Percentiles rank a stretch among this genome's conserved stretches.
Conservation (phyloP, 2,888 invertebrate genomes). For the Sphecodes monilicornis region DNA sequence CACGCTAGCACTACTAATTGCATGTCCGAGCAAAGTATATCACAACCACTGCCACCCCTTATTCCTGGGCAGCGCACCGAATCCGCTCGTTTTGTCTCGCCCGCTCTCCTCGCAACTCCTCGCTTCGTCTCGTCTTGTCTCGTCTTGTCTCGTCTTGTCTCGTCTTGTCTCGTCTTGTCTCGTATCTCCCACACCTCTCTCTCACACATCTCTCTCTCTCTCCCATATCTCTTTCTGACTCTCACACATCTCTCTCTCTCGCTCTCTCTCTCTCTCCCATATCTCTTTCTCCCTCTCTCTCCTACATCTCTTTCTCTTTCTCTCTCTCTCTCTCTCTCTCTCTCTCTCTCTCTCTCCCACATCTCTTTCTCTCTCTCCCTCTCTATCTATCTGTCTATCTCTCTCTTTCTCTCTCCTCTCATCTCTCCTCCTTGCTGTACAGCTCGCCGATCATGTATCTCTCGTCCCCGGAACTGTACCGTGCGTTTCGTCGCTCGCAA, state of each 20-base stretch:
- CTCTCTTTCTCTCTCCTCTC: not conserved
- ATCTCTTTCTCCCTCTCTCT: too few species aligned
- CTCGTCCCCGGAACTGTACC: not conserved
- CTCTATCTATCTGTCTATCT: too few species aligned
- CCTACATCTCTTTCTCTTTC: too few species aligned
- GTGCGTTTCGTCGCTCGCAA: slow-evolving; percentile 1
- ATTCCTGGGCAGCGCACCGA: slow-evolving; percentile 61
- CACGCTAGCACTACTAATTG: slow-evolving; percentile 81
- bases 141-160: slow-evolving; percentile 52
- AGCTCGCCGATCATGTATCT: not conserved
- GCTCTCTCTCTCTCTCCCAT: not conserved
- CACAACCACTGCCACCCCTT: slow-evolving; percentile 73
- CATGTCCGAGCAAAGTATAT: slow-evolving; percentile 81
- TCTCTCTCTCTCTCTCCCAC: not conserved
- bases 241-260: not conserved
- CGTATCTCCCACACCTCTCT: not conserved
- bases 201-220: not conserved
- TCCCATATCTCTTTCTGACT: not conserved
- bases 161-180: slow-evolving; percentile 32
- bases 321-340: not conserved
- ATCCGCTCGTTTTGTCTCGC: slow-evolving; percentile 62
- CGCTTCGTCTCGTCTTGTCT: slow-evolving; percentile 35
- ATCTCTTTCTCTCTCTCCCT: too few species aligned
- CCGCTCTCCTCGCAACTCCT: slow-evolving; percentile 26
- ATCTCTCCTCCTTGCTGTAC: not conserved